A percentile compares a stretch with the other conserved stretches of the same genome.
These are phyloP conservation scores for Leptoclinus maculatus DNA, from an alignment of 2,797 vertebrate genomes.

Conservation along the genomic window DNA sequence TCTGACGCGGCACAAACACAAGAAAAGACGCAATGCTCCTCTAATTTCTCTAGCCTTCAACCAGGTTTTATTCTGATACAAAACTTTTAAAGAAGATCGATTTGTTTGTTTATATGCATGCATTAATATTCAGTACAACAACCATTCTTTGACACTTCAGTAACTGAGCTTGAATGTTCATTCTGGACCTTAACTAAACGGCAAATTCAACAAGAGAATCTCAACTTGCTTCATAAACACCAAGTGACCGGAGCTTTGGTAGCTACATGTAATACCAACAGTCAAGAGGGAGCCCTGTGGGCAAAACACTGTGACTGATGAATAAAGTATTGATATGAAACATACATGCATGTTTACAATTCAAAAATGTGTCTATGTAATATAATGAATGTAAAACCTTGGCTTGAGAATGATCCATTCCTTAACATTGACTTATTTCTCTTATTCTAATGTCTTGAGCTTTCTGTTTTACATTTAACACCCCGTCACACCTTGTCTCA, in stretches of 20 bases:
- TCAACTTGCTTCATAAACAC: neutral
- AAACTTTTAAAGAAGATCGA: too few relatives aligned
- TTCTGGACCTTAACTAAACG: neutral
- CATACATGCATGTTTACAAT: too few relatives aligned
- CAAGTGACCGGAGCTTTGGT: neutral
- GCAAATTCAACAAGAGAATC: neutral
- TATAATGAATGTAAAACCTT: neutral
- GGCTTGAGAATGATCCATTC: neutral
- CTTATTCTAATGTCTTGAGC: too few relatives aligned
- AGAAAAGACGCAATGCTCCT: neutral
- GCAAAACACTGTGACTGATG: neutral
- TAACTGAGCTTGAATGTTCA: neutral
- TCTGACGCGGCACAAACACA: neutral
- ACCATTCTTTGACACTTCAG: neutral
- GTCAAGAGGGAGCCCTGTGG: neutral
- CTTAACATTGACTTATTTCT: too few relatives aligned
- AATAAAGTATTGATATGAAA: too few relatives aligned
- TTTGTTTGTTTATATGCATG: neutral
- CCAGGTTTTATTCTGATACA: neutral
- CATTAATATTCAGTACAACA: neutral
- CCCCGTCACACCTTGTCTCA: neutral
- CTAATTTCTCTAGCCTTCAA: neutral
- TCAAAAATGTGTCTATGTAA: too few relatives aligned
- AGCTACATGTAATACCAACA: neutral
- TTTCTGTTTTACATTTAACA: neutral